Percentiles rank a stretch among this genome's conserved stretches.
Conservation (phyloP, 2,888 invertebrate species). For the Leptopilina myrica region DNA sequence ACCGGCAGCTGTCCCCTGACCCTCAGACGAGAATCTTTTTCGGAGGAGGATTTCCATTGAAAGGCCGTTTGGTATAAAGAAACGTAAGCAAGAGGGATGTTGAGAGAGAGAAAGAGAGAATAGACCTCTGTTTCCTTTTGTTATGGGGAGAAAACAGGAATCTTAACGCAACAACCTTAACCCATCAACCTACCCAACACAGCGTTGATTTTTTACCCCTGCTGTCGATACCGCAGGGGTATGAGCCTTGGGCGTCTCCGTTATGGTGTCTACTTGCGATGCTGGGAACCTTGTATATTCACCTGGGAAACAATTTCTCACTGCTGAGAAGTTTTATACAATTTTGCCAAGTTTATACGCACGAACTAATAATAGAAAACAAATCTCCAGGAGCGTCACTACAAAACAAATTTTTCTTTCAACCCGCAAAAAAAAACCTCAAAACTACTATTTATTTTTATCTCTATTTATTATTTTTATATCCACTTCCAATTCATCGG, state of each 20-base stretch:
- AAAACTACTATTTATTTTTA: too few species aligned
- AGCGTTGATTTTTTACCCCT: conserved; percentile 59
- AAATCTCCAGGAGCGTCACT: too few species aligned
- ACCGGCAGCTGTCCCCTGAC: conserved; percentile 18
- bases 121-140: background rate
- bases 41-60: conserved; percentile 19
- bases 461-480: too few species aligned
- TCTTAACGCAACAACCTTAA: conserved; percentile 13
- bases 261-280: conserved; percentile 56
- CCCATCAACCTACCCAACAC: conserved; percentile 64
- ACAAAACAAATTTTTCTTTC: too few species aligned
- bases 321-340: background rate
- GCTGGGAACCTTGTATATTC: conserved; percentile 17
- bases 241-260: conserved; percentile 62
- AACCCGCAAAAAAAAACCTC: too few species aligned
- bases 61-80: conserved; percentile 13
- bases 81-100: conserved; percentile 11
- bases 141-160: background rate
- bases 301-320: background rate
- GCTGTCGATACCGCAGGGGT: conserved; percentile 62
- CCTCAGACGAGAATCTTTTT: conserved; percentile 15
- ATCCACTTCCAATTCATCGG: too few species aligned
- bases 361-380: too few species aligned
- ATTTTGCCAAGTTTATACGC: background rate
- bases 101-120: background rate